Base-by-base conservation (phyloP, 64 coral and sea anemone genomes). In the Stichodactyla helianthus region DNA sequence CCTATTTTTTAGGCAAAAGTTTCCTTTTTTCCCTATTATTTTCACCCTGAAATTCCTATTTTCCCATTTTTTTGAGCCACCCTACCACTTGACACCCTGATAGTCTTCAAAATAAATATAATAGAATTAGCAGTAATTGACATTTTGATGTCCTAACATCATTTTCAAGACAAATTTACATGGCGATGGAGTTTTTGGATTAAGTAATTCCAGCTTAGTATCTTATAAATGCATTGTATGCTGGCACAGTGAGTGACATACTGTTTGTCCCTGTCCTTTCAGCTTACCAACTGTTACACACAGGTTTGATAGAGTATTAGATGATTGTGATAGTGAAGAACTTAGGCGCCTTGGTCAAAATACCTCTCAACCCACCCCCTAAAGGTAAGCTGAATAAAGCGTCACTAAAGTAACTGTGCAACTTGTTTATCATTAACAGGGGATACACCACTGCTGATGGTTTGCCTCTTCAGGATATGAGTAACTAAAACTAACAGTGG, bases 371-470 rank as follows among this genome's bases (percentile, higher is more conserved):
- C 79, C 51, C 23, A 54, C 27, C 79, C 20, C 59, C 18, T 84
- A 15, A 20, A 57, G 54, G 54, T 84, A 60, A 84, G 83, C 14
- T 81, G 27, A 19, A 19, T 74, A 54, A 51, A 52, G 13, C 78
- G 4, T 5, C 15, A 52, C 78, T 52, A 81, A 53, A 51, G 53
- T 84, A 86, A 85, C 54, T 17, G 35, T 52, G 77, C 28, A 91
- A 78, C n/a, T 87, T 86, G 77, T 87, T 92, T 92, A 79, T 86
- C 63, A 52, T 92, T 92, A 68, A 82, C 90, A 92, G 90, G 90
- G 77, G 79, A 31, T 87, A 87, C 86, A 67, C 85, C 59, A 82
- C 85, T 71, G 77, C 77, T 56, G 90, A 92, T 82, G 90, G 90
- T 87, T 51, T 92, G 51, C 90, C 85, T 76, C 77, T 92, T 85